phyloP scores from a whole-genome alignment of 2,888 invertebrate genomes.

The Acronicta psi region DNA sequence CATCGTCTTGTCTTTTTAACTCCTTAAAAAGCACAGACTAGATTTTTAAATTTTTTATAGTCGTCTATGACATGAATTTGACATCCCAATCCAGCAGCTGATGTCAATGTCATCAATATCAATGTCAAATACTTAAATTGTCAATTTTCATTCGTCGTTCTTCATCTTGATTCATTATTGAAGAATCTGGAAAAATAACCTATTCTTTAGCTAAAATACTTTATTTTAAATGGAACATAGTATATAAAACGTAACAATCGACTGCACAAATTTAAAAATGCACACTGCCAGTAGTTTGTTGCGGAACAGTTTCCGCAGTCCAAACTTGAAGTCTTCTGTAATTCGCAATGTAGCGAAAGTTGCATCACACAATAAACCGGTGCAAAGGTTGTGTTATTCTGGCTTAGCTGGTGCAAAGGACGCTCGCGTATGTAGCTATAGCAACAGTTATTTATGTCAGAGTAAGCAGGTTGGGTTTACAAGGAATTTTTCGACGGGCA shows the following conservation, averaged over 20 bases:
- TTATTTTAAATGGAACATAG: slow-evolving; percentile 67
- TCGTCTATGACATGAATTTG: no score
- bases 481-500: slow-evolving; percentile 77
- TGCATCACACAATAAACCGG: slow-evolving; percentile 82
- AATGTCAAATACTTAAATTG: no score
- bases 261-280: slow-evolving; percentile 65
- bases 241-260: slow-evolving; percentile 39
- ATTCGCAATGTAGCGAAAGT: slow-evolving; percentile 79
- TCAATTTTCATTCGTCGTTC: not conserved
- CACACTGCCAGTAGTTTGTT: slow-evolving; percentile 79
- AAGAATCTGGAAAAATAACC: slow-evolving; percentile 85
- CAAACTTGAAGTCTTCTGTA: slow-evolving; percentile 73
- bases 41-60: no score
- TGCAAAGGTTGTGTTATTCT: slow-evolving; percentile 60
- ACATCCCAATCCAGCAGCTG: no score
- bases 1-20: no score
- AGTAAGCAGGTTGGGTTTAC: slow-evolving; percentile 54
- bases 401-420: slow-evolving; percentile 53
- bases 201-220: slow-evolving; percentile 51
- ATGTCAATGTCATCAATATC: no score
- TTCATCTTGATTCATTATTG: slow-evolving; percentile 52
- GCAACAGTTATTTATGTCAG: slow-evolving; percentile 53
- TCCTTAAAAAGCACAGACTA: no score
- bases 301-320: slow-evolving; percentile 73
- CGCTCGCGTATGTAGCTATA: slow-evolving; percentile 66